A percentile compares a stretch with the other conserved stretches of the same genome.
These are phyloP conservation scores for Drosophila setifemur DNA, from an alignment of 1,140 invertebrate species.

Conservation along the genomic window DNA sequence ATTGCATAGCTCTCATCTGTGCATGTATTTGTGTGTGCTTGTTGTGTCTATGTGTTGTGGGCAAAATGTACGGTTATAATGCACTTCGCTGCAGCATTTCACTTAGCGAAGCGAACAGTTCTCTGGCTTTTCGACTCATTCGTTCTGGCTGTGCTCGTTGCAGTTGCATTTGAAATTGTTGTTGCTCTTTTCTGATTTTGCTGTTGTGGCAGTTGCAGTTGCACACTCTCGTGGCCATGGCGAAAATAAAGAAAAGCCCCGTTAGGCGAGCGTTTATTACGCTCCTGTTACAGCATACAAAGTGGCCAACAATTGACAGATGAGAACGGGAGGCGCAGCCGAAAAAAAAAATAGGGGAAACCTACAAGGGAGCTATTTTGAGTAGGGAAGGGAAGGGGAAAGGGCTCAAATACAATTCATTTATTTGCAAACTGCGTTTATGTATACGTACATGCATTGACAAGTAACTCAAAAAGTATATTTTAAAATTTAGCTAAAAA, in stretches of 20 bases:
- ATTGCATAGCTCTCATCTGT: constrained; percentile 41
- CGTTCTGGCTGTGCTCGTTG: constrained; percentile 46
- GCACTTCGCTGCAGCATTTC: constrained; percentile 63
- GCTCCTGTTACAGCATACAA: constrained; percentile 79
- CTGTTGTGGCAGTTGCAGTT: constrained; percentile 48
- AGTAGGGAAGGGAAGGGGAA: neutral
- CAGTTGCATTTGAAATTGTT: constrained; percentile 22
- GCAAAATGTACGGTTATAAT: constrained; percentile 73
- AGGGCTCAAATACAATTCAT: too few species aligned
- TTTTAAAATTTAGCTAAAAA: too few species aligned
- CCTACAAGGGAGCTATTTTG: neutral
- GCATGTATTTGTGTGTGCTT: neutral
- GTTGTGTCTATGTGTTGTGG: constrained; percentile 26
- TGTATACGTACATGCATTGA: too few species aligned
- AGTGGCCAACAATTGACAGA: constrained; percentile 41
- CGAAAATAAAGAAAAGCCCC: constrained; percentile 60
- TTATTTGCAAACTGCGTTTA: too few species aligned
- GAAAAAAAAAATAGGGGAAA: constrained; percentile 2
- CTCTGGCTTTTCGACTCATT: constrained; percentile 42
- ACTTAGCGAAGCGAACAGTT: constrained; percentile 54
- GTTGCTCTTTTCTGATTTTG: constrained; percentile 11
- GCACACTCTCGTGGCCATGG: constrained; percentile 45
- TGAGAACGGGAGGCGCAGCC: neutral
- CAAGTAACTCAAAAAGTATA: neutral
- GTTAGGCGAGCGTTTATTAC: constrained; percentile 75